phyloP scores from a whole-genome alignment of 1,140 invertebrate genomes.

The Hestina assimilis region DNA sequence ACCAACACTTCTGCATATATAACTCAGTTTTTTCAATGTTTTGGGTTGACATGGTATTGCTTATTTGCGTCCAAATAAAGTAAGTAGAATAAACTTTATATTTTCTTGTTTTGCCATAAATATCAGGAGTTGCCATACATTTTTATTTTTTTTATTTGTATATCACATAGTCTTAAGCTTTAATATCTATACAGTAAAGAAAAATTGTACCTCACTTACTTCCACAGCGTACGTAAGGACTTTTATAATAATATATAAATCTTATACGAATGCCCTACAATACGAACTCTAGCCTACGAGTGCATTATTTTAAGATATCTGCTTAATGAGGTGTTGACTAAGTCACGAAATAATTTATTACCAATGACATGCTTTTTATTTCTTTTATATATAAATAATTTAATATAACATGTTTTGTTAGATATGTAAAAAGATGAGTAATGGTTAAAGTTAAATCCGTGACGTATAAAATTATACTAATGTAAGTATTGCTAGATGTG shows the following conservation, averaged over 20 bases:
- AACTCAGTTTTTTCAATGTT: too few relatives aligned
- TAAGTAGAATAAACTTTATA: constrained; percentile 1
- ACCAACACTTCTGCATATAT: too few relatives aligned
- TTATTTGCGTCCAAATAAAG: too few relatives aligned
- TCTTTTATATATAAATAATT: constrained; percentile 51
- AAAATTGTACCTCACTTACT: constrained; percentile 53
- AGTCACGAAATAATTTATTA: constrained; percentile 77
- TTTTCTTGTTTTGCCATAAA: constrained; percentile 50
- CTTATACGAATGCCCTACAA: constrained; percentile 16
- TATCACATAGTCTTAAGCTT: constrained; percentile 22
- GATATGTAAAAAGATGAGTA: constrained; percentile 56
- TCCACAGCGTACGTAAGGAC: constrained; percentile 31
- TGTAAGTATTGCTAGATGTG: constrained; percentile 53
- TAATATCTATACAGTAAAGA: constrained; percentile 21
- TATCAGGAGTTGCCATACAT: constrained; percentile 69
- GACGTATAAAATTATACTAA: constrained; percentile 30
- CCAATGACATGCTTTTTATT: constrained; percentile 74
- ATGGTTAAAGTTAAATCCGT: constrained; percentile 22
- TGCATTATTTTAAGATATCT: constrained; percentile 43
- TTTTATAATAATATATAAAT: too few relatives aligned
- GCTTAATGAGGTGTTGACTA: constrained; percentile 62
- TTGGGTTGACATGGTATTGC: too few relatives aligned
- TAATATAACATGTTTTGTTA: constrained; percentile 44
- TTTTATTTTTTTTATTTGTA: constrained; percentile 33
- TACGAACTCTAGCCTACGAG: too few relatives aligned